Evolutionary conservation across 2,797 vertebrate genomes (phyloP), one percentile per base, ranked within the genome.

Genomic region (Astyanax mexicanus): DNA sequence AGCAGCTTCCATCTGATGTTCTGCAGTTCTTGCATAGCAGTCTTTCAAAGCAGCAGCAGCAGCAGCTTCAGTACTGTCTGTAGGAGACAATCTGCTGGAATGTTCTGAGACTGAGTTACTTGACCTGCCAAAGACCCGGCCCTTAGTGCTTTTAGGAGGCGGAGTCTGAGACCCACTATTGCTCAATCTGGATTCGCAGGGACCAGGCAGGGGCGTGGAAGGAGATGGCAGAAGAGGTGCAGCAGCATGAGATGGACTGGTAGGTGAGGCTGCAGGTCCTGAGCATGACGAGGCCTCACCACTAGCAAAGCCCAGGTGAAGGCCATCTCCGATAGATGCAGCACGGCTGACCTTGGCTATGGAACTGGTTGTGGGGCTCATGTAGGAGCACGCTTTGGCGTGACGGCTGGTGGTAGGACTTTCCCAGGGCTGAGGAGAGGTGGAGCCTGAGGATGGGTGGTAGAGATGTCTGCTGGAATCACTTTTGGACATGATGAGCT

Each of bases 281-380:
- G 25, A 0, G 78, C 62, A 27, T 80, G 82, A 32, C 83, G 86
- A 70, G 29, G 0, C 0, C 83, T 77, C 64, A 79, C 0, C 79
- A 83, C 4, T 60, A 0, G 0, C 55, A 8, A 85, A 81, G 0
- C 69, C 83, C 27, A 88, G 76, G 68, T 93, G 93, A 37, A 94
- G 73, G 21, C 90, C 92, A 40, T 97, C 96, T 11, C 93, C 95
- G 65, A 94, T 64, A 60, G 96, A 96, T 62, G 90, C 40, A 3
- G 95, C 96, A 35, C 93, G 93, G 80, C 92, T 91, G 85, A 94
- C 92, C 89, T 98, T 98, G 86, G 95, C 95, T 80, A 87, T 90
- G 82, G 94, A 97, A 88, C 95, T 98, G 83, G 95, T 93, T 4
- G 95, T 98, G 42, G 95, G 95, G 81, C 91, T 97, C 95, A 96